phyloP scores from a whole-genome alignment of 2,113 vertebrate species.

The Bubo bubo region DNA sequence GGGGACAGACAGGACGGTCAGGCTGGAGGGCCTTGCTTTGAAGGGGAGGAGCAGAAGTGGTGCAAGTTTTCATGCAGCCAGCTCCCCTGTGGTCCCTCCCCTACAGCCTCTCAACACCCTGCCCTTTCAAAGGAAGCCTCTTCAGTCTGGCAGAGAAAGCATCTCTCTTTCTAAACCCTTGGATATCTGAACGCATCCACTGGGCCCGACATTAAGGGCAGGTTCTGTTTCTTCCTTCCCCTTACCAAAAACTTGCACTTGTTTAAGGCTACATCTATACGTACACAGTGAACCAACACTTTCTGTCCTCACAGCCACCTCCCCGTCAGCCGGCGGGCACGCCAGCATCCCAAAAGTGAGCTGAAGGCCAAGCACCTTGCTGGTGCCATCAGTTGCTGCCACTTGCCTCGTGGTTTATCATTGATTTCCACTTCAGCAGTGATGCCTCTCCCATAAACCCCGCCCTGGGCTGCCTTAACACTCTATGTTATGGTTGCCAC shows the following conservation, averaged over 20 bases:
- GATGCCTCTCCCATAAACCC: neutral
- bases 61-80: neutral
- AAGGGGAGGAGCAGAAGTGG: neutral
- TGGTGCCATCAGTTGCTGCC: neutral
- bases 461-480: neutral
- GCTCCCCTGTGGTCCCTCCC: neutral
- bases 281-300: accelerated
- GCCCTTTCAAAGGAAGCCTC: neutral
- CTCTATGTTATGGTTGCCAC: accelerated
- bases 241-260: neutral
- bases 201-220: neutral
- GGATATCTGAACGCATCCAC: neutral
- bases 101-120: neutral
- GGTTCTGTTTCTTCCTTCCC: neutral
- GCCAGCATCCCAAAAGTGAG: neutral
- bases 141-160: neutral
- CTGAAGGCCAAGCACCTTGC: neutral
- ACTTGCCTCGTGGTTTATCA: accelerated
- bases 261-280: neutral
- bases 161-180: neutral
- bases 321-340: neutral
- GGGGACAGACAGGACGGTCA: accelerated
- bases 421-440: neutral
- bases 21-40: neutral
- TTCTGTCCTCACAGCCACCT: neutral